These are phyloP conservation scores for Agonopterix subpropinquella DNA, from an alignment of 2,888 invertebrate genomes.

Conservation along the genomic window DNA sequence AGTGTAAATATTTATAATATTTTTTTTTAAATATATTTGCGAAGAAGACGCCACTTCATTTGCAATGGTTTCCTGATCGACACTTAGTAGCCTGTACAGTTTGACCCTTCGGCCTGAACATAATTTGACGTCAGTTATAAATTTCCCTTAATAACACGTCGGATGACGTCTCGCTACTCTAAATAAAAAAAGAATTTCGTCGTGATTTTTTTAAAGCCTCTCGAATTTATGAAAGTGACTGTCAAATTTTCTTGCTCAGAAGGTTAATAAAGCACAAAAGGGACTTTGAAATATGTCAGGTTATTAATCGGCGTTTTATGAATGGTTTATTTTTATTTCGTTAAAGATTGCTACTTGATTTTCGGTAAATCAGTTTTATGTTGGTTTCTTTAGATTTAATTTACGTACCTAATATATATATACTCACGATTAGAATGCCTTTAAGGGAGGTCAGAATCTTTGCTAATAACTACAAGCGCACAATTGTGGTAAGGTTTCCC, in stretches of 20 bases:
- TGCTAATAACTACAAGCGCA: too few relatives aligned
- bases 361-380: neutral
- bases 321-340: slow-evolving; percentile 1
- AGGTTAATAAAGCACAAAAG: slow-evolving; percentile 42
- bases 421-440: too few relatives aligned
- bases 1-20: too few relatives aligned
- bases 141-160: slow-evolving; percentile 46
- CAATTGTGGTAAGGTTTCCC: too few relatives aligned
- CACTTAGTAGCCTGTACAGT: neutral
- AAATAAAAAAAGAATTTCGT: slow-evolving; percentile 8
- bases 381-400: too few relatives aligned
- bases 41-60: too few relatives aligned
- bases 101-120: slow-evolving; percentile 6
- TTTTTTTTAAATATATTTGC: too few relatives aligned
- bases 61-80: too few relatives aligned
- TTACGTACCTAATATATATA: too few relatives aligned
- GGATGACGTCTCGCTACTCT: slow-evolving; percentile 2
- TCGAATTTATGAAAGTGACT: slow-evolving; percentile 52
- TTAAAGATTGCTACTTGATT: neutral
- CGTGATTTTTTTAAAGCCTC: slow-evolving; percentile 27
- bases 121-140: slow-evolving; percentile 41
- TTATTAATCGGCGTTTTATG: slow-evolving; percentile 21
- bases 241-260: slow-evolving; percentile 47
- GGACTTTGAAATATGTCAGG: slow-evolving; percentile 36
- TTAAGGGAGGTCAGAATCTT: too few relatives aligned